These are phyloP conservation scores for Hippasteria phrygiana DNA, from an alignment of 53 echinoderm and acorn worm species.

Conservation along the genomic window DNA sequence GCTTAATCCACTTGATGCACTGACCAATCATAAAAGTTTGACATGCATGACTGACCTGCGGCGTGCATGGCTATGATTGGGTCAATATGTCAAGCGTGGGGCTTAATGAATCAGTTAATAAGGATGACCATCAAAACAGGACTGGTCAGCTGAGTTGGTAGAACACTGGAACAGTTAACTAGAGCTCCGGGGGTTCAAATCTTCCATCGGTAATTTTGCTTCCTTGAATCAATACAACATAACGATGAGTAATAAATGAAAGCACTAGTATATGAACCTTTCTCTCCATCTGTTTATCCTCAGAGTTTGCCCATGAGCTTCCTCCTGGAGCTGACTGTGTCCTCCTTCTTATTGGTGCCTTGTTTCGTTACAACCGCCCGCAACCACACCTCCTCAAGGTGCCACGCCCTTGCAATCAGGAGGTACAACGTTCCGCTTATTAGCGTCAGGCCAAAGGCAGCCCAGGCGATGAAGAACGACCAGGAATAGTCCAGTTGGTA, in stretches of 20 bases:
- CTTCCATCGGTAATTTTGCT: not conserved
- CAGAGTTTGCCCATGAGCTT: conserved; percentile 70
- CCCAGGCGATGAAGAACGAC: conserved; percentile 93
- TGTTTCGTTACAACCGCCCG: conserved; percentile 73
- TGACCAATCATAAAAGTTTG: too few species aligned
- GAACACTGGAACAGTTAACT: too few species aligned
- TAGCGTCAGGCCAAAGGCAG: conserved; percentile 78
- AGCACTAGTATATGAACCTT: not conserved
- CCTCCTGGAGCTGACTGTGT: conserved; percentile 55
- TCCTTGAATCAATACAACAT: not conserved
- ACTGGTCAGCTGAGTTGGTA: too few species aligned
- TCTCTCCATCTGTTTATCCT: conserved; percentile 15
- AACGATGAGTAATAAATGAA: not conserved
- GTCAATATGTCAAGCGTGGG: too few species aligned
- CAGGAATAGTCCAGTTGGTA: conserved; percentile 85
- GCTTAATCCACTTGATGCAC: too few species aligned
- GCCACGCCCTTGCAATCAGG: conserved; percentile 89
- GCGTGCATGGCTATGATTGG: too few species aligned
- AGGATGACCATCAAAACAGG: too few species aligned
- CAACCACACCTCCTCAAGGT: conserved; percentile 88
- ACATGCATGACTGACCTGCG: too few species aligned
- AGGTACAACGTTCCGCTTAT: conserved; percentile 88
- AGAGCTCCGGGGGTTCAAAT: not conserved
- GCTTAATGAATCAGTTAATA: too few species aligned
- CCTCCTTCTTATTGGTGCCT: conserved; percentile 49